These are phyloP conservation scores for Tetragonisca angustula DNA, from an alignment of 2,888 invertebrate species.

Conservation along the genomic window DNA sequence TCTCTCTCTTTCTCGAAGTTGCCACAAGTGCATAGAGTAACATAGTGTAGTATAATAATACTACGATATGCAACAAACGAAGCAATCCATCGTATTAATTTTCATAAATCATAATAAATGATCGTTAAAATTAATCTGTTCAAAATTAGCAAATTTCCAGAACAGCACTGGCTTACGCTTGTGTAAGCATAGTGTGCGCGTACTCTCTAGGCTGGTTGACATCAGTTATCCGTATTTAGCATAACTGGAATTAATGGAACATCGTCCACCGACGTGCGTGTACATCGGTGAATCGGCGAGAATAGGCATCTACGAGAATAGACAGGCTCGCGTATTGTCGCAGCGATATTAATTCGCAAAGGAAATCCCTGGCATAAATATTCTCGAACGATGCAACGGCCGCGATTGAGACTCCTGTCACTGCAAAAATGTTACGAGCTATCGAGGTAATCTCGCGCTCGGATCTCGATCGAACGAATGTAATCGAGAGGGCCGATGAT, in stretches of 20 bases:
- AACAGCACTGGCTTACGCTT: conserved; percentile 44
- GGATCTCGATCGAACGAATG: conserved; percentile 3
- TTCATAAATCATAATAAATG: no score
- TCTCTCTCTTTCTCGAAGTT: neutral
- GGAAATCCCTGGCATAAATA: conserved; percentile 65
- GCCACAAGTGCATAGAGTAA: no score
- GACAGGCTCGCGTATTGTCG: conserved; percentile 26
- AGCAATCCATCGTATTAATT: no score
- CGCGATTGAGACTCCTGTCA: conserved; percentile 16
- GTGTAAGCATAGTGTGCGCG: conserved; percentile 40
- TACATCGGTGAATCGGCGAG: conserved; percentile 23
- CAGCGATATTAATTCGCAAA: conserved; percentile 45
- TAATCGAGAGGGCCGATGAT: neutral
- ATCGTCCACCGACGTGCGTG: neutral
- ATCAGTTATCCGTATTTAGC: conserved; percentile 59
- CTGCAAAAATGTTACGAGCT: conserved; percentile 18
- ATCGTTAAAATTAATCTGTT: no score
- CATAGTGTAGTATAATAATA: no score
- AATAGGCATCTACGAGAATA: conserved; percentile 9
- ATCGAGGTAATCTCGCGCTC: conserved; percentile 17
- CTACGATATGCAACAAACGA: no score
- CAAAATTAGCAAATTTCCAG: conserved; percentile 42
- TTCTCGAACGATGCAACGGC: conserved; percentile 35
- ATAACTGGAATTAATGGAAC: conserved; percentile 62
- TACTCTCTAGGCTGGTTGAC: conserved; percentile 50